Conservation (phyloP, 2,888 invertebrate species). For the Mycalesis mineus region DNA sequence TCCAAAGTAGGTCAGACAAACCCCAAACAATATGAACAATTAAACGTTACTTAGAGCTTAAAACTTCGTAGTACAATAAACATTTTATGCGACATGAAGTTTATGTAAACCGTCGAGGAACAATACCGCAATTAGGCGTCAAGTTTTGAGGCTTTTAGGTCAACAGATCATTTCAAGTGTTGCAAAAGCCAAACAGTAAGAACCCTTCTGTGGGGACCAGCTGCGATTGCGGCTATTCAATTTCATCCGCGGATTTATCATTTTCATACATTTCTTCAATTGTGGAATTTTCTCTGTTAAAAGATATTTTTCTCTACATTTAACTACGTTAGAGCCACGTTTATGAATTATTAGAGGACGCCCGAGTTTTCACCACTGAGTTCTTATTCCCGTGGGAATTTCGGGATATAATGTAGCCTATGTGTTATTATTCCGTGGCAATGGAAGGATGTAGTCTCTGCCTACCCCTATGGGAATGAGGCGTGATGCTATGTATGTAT, state of each 20-base stretch:
- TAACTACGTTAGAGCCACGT: too few relatives aligned
- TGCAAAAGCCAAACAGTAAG: slow-evolving; percentile 20
- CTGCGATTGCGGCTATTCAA: slow-evolving; percentile 1
- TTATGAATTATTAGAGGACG: too few relatives aligned
- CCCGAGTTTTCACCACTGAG: too few relatives aligned
- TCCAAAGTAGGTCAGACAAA: background rate
- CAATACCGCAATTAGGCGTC: slow-evolving; percentile 26
- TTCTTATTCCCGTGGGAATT: too few relatives aligned
- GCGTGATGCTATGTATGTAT: too few relatives aligned
- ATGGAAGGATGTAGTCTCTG: too few relatives aligned
- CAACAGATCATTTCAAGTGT: slow-evolving; percentile 21
- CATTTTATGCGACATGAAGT: slow-evolving; percentile 4
- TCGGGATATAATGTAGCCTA: too few relatives aligned
- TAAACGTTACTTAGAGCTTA: background rate
- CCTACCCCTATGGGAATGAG: too few relatives aligned
- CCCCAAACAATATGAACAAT: background rate
- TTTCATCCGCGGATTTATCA: background rate
- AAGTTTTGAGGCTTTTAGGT: slow-evolving; percentile 24
- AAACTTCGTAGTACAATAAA: slow-evolving; percentile 7
- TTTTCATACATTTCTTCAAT: background rate
- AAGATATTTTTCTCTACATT: too few relatives aligned
- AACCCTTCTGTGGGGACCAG: slow-evolving; percentile 13
- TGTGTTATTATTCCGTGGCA: too few relatives aligned
- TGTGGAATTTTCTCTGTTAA: too few relatives aligned
- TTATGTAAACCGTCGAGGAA: slow-evolving; percentile 13